Percentiles rank a stretch among this genome's conserved stretches.
phyloP scores from a whole-genome alignment of 2,888 invertebrate genomes.

The Acleris literana region DNA sequence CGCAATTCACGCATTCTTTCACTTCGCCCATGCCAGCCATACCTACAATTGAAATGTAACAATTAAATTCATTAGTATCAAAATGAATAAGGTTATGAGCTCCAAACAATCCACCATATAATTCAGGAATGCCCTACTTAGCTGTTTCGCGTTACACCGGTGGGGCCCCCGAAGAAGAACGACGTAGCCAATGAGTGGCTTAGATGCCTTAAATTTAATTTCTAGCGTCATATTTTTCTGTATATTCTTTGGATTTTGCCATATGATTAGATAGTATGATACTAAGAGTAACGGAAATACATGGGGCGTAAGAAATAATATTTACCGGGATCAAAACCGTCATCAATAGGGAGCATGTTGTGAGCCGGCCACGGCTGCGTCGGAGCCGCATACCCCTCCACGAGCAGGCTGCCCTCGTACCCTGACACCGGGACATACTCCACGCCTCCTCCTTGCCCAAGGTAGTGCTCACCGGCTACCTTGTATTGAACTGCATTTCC shows the following conservation, averaged over 20 bases:
- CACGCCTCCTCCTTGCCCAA: constrained; percentile 66
- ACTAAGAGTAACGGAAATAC: too few relatives aligned
- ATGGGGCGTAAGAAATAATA: constrained; percentile 20
- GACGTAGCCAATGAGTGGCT: too few relatives aligned
- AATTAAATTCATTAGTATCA: too few relatives aligned
- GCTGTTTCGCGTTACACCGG: too few relatives aligned
- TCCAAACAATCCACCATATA: too few relatives aligned
- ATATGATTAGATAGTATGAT: too few relatives aligned
- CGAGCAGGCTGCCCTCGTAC: constrained; percentile 75
- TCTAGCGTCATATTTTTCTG: too few relatives aligned
- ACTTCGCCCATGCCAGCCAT: constrained; percentile 84
- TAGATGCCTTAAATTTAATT: too few relatives aligned
- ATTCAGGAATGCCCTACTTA: too few relatives aligned
- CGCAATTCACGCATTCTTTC: constrained; percentile 97
- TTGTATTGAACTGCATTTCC: constrained; percentile 83
- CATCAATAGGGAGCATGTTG: constrained; percentile 74
- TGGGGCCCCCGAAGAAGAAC: too few relatives aligned
- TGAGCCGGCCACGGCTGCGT: constrained; percentile 76
- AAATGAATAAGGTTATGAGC: too few relatives aligned
- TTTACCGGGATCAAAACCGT: constrained; percentile 78
- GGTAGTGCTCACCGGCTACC: constrained; percentile 74
- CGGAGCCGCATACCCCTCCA: constrained; percentile 70
- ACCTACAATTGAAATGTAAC: constrained; percentile 46
- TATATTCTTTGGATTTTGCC: too few relatives aligned
- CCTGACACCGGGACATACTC: constrained; percentile 77